phyloP scores from a whole-genome alignment of 2,888 invertebrate species.

The Hyposoter dolosus region DNA sequence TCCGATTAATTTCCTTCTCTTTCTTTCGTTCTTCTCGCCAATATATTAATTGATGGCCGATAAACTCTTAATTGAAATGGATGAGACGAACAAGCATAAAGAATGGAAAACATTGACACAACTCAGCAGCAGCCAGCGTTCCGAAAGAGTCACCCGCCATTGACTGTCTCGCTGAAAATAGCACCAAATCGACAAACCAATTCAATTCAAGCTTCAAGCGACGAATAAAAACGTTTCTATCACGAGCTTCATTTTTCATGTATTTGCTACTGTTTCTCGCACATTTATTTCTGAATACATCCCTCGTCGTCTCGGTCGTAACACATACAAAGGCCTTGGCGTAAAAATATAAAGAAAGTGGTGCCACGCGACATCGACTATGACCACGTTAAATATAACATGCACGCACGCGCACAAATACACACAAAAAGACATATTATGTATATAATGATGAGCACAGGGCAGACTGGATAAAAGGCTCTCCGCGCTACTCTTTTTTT shows the following conservation, averaged over 20 bases:
- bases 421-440: neutral
- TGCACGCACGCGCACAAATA: neutral
- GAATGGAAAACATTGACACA: neutral
- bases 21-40: neutral
- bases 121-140: neutral
- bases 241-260: neutral
- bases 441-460: conserved; percentile 25
- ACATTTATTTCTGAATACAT: neutral
- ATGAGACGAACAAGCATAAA: neutral
- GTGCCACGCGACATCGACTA: conserved; percentile 31
- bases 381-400: conserved; percentile 18
- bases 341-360: conserved; percentile 24
- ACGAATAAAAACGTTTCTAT: neutral
- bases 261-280: neutral
- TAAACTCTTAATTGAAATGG: neutral
- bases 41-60: conserved; percentile 1
- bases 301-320: neutral
- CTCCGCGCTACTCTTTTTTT: conserved; percentile 26
- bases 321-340: neutral
- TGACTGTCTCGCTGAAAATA: neutral
- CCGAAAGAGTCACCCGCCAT: neutral
- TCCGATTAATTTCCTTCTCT: neutral
- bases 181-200: neutral
- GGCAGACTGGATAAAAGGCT: conserved; percentile 43
- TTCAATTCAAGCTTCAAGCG: neutral